phyloP scores from a whole-genome alignment of 1,140 invertebrate genomes.

The Panonychus citri region DNA sequence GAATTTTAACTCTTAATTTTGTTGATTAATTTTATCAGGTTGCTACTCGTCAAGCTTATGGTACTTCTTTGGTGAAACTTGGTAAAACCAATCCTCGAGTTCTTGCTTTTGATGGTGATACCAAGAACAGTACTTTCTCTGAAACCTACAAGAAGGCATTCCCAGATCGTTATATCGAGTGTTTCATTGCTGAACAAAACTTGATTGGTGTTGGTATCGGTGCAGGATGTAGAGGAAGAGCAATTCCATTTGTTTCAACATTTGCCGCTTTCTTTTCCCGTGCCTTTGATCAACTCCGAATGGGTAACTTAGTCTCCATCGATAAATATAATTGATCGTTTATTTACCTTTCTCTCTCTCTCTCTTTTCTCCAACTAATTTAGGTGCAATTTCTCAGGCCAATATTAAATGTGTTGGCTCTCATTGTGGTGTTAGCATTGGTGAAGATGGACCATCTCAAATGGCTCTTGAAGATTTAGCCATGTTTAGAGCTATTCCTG shows the following conservation, averaged over 20 bases:
- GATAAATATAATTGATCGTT: not conserved
- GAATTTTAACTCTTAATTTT: not conserved
- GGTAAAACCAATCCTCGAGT: conserved; percentile 59
- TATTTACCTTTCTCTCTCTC: not conserved
- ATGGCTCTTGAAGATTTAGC: conserved; percentile 97
- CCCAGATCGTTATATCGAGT: conserved; percentile 67
- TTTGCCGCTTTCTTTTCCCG: conserved; percentile 94
- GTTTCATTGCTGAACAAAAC: conserved; percentile 98
- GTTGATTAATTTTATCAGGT: conserved; percentile 27
- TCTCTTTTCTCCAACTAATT: not conserved
- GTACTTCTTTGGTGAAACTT: conserved; percentile 64
- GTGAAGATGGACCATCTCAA: conserved; percentile 93
- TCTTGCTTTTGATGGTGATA: conserved; percentile 81
- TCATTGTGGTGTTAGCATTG: conserved; percentile 76
- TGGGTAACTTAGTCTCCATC: conserved; percentile 34
- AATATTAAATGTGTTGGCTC: conserved; percentile 88
- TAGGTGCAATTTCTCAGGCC: conserved; percentile 71
- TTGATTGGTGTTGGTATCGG: conserved; percentile 88
- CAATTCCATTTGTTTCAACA: conserved; percentile 76
- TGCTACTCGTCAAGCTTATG: conserved; percentile 84
- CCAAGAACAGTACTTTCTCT: conserved; percentile 93
- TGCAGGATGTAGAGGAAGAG: conserved; percentile 58
- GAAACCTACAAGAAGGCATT: conserved; percentile 55
- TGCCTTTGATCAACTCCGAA: conserved; percentile 90
- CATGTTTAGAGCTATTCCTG: conserved; percentile 77